Percentiles rank a stretch among this genome's conserved stretches.
Conservation (phyloP, 2,888 invertebrate genomes). For the Osmoderma eremita region DNA sequence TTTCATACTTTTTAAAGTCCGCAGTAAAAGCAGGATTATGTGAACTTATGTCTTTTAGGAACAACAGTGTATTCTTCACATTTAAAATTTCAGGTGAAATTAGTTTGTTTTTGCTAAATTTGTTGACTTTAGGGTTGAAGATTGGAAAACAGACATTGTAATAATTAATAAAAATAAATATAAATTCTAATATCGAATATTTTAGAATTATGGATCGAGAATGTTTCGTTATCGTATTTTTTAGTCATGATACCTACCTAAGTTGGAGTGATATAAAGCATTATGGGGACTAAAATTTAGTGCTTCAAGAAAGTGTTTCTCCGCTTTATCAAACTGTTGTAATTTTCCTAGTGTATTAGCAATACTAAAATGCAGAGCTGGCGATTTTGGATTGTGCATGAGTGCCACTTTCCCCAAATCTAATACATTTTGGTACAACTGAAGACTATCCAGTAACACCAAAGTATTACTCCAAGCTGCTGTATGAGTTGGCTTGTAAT, state of each 20-base stretch:
- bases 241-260: constrained; percentile 80
- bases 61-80: no score
- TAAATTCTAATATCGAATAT: no score
- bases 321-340: constrained; percentile 80
- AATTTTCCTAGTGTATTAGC: constrained; percentile 91
- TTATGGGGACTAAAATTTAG: constrained; percentile 75
- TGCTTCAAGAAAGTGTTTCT: constrained; percentile 81
- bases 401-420: constrained; percentile 77
- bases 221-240: no score
- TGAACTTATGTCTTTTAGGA: no score
- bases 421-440: constrained; percentile 71
- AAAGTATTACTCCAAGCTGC: constrained; percentile 94
- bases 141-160: no score
- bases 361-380: constrained; percentile 84
- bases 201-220: no score
- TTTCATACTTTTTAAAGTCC: no score
- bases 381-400: constrained; percentile 75
- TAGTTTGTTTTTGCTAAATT: no score
- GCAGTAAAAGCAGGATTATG: no score
- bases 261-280: constrained; percentile 88
- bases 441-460: constrained; percentile 79
- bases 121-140: no score
- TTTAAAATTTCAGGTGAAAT: no score
- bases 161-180: no score
- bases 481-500: constrained; percentile 79